Evolutionary conservation across 2,113 vertebrate genomes (phyloP), one percentile per base, ranked within the genome.

Genomic region (Cheilinus undulatus): DNA sequence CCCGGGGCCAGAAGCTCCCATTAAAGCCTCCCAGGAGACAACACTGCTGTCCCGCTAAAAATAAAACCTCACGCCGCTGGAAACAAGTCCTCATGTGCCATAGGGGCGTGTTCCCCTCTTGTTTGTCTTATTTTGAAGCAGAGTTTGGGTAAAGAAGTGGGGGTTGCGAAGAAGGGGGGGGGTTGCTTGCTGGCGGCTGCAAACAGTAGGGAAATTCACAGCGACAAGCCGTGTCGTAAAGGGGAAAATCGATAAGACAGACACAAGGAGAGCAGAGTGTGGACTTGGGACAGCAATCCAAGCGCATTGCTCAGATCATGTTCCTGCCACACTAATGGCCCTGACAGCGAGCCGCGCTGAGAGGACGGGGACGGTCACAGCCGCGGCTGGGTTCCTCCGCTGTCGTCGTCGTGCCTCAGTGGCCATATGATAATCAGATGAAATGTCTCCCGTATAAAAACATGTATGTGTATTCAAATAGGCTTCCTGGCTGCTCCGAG

Each of bases 241-340:
- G 95, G 94, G 95, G 93, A 94, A 97, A 99, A 99, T 99, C 93
- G 95, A 99, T 98, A 95, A 95, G 97, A 99, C 97, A 99, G 96
- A 96, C 96, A 95, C 95, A 94, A 92, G 94, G 95, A 95, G 94
- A 96, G 93, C 94, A 82, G 91, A 95, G 95, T 95, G 95, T 95
- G 92, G 95, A 95, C 95, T 95, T 45, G 95, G 97, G 97, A 97
- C 97, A 98, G 97, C 96, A 96, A 95, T 98, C 97, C 95, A 94
- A 98, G 94, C 94, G 92, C 95, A 98, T 98, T 96, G 95, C 96
- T 97, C 96, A 95, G 96, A 97, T 98, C 96, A 97, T 82, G 93
- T 92, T 94, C 94, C 93, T 63, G 80, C 95, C 93, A 84, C 93
- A 92, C 94, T 96, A 97, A 95, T 85, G 7, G 95, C 57, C 38